Percentiles rank a stretch among this genome's conserved stretches.
Evolutionary conservation across 2,113 vertebrate genomes (phyloP).

Genomic region (Eubucco bourcierii): DNA sequence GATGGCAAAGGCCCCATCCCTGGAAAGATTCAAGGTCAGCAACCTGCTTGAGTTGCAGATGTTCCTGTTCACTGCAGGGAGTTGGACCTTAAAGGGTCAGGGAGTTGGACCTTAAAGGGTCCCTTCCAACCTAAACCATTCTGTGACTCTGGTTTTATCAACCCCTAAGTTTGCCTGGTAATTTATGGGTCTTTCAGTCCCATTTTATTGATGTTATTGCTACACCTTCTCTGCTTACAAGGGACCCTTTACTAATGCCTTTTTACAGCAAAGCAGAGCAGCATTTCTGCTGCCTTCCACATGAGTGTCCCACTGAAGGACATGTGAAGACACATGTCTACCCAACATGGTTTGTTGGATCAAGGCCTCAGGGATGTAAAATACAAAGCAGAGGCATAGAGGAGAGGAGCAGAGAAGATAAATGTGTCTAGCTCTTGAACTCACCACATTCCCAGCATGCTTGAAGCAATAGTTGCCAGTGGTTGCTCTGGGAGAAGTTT

Average conservation of each 20-base stretch:
- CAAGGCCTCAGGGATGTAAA: neutral
- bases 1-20: too few relatives aligned
- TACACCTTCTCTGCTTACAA: neutral
- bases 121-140: too few relatives aligned
- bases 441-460: neutral
- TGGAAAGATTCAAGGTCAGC: too few relatives aligned
- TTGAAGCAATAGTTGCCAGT: neutral
- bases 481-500: neutral
- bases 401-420: neutral
- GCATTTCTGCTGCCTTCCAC: neutral
- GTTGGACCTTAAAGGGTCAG: too few relatives aligned
- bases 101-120: too few relatives aligned
- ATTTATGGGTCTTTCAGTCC: neutral
- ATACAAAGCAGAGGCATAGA: neutral
- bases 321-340: neutral
- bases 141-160: neutral
- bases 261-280: neutral
- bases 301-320: neutral
- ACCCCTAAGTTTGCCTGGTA: slow-evolving; percentile 12
- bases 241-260: neutral
- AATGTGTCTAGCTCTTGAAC: neutral
- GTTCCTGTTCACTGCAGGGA: too few relatives aligned
- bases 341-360: neutral
- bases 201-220: slow-evolving; percentile 31
- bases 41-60: too few relatives aligned